Percentiles rank a stretch among this genome's conserved stretches.
These are phyloP conservation scores for Diorhabda carinulata DNA, from an alignment of 1,140 invertebrate species.

Conservation along the genomic window DNA sequence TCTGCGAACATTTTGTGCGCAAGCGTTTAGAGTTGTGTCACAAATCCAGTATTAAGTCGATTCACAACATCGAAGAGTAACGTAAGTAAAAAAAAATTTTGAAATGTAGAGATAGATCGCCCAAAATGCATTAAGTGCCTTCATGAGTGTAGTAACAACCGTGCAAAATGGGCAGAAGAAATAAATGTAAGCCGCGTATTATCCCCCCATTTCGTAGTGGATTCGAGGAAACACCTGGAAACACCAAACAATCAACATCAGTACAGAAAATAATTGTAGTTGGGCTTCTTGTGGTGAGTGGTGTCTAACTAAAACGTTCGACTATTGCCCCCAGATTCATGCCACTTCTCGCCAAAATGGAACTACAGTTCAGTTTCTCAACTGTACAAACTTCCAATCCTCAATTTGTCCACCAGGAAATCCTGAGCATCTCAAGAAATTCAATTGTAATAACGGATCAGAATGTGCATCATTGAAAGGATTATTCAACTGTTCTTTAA, in stretches of 20 bases:
- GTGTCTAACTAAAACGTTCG: conserved; percentile 85
- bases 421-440: conserved; percentile 52
- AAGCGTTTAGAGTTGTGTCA: too few relatives aligned
- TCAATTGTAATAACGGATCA: conserved; percentile 79
- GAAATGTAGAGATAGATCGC: conserved; percentile 14
- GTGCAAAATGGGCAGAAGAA: conserved; percentile 39
- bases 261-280: conserved; percentile 75
- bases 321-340: conserved; percentile 81
- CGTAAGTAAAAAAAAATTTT: conserved; percentile 1
- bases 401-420: conserved; percentile 62
- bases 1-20: too few relatives aligned
- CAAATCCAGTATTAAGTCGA: background rate
- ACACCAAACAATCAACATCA: conserved; percentile 77
- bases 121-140: conserved; percentile 14
- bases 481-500: conserved; percentile 79
- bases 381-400: conserved; percentile 76
- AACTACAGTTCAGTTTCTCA: conserved; percentile 67
- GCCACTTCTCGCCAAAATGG: conserved; percentile 80
- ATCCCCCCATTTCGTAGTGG: conserved; percentile 80
- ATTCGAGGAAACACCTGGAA: conserved; percentile 69
- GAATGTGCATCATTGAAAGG: conserved; percentile 80
- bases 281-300: conserved; percentile 88
- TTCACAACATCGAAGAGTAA: conserved; percentile 7
- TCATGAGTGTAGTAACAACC: conserved; percentile 4
- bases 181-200: conserved; percentile 49